Evolutionary conservation across 2,888 invertebrate genomes (phyloP), one percentile per base, ranked within the genome.

Genomic region (Antitype chi): DNA sequence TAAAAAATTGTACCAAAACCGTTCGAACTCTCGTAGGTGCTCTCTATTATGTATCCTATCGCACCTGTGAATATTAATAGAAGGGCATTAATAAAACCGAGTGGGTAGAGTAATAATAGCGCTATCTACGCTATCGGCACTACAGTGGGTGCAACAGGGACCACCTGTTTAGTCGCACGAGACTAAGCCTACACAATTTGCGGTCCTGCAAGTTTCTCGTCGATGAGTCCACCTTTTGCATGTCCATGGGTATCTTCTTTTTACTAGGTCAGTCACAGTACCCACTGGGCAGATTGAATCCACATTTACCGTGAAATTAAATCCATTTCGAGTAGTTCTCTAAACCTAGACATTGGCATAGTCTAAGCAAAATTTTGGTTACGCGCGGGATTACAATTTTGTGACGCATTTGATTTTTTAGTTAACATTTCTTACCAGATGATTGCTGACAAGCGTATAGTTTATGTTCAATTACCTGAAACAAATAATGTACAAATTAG

Each of bases 121-220:
- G 86, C 87, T 94, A 94, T 94, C 94, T 91, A 57, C 78, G 82
- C 85, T 92, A 93, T 92, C 91, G 83, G 89, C 81, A 89, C 84
- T 89, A 90, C 90, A 89, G 88, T 89, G 89, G 68, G 89, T 89
- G 90, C 88, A 88, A 87, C 85, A 84, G 57, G 71, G 84, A 84
- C 83, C 94, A 94, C 89, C 93, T 94, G 94, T 87, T 85, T 53
- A 75, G 85, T 94, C 93, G 28, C 94, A 94, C 93, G 89, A 74
- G 82, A 77, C 80, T 76, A 73, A 69, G 74, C 80, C 69, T 84
- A 67, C 75, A 72, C 70, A 70, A 80, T 78, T 84, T 78, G 68
- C 60, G 72, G 52, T 75, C 49, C 69, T 68, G 60, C 76, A 82
- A 74, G 67, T 82, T 76, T 70, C 49, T 13, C 43, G 53, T 66